These are phyloP conservation scores for Latheticus oryzae DNA, from an alignment of 2,888 invertebrate species.

Conservation along the genomic window DNA sequence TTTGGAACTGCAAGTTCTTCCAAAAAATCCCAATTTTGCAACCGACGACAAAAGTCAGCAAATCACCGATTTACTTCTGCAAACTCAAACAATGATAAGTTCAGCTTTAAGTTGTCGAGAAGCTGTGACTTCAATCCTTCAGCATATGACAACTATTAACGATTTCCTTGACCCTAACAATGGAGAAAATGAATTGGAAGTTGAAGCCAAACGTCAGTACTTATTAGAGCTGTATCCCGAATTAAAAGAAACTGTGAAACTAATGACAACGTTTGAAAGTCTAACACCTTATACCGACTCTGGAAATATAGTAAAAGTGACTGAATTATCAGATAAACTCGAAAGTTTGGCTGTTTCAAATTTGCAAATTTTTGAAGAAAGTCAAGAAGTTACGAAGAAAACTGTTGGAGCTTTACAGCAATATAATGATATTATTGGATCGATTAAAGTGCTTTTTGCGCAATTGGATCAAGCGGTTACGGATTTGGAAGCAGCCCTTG, in stretches of 20 bases:
- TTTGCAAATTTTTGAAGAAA: conserved; percentile 63
- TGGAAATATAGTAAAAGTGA: conserved; percentile 63
- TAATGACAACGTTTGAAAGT: conserved; percentile 63
- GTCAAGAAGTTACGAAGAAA: conserved; percentile 60
- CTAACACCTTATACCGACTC: conserved; percentile 64
- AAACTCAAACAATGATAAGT: conserved; percentile 67
- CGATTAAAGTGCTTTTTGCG: conserved; percentile 66
- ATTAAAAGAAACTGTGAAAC: conserved; percentile 62
- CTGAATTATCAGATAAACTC: conserved; percentile 64
- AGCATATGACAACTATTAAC: conserved; percentile 66
- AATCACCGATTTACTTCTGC: conserved; percentile 65
- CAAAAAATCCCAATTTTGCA: conserved; percentile 54
- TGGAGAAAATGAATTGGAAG: conserved; percentile 64
- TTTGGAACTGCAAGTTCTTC: conserved; percentile 60
- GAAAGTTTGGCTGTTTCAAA: conserved; percentile 63
- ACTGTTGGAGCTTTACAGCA: conserved; percentile 64
- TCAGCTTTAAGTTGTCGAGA: conserved; percentile 68
- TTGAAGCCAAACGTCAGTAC: conserved; percentile 66
- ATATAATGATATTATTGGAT: conserved; percentile 66
- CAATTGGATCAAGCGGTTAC: conserved; percentile 65
- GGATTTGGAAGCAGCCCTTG: conserved; percentile 63
- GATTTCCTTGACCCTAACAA: conserved; percentile 65
- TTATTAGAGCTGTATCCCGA: conserved; percentile 65
- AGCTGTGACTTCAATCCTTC: conserved; percentile 64
- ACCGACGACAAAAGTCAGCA: conserved; percentile 54